A percentile compares a stretch with the other conserved stretches of the same genome.
These are phyloP conservation scores for Monopterus albus DNA, from an alignment of 2,113 vertebrate species.

Conservation along the genomic window DNA sequence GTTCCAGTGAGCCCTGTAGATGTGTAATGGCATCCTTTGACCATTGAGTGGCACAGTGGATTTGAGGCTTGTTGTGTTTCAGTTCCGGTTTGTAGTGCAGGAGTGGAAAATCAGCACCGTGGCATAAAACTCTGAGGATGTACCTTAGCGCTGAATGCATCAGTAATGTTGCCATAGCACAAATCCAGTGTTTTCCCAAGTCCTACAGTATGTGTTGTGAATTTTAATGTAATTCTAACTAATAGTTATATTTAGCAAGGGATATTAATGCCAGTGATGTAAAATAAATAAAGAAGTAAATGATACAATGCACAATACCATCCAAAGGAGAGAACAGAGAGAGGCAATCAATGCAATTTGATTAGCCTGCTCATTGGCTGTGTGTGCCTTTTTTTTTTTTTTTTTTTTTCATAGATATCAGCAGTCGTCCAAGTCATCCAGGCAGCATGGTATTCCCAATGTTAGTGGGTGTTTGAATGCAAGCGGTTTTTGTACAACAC, in stretches of 20 bases:
- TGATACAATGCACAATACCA: slow-evolving; percentile 23
- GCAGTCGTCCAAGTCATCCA: too few species aligned
- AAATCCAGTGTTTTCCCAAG: too few species aligned
- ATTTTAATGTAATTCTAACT: slow-evolving; percentile 2
- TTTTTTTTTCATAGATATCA: too few species aligned
- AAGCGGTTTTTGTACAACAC: slow-evolving; percentile 36
- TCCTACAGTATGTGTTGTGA: background rate
- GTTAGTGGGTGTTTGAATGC: slow-evolving; percentile 45
- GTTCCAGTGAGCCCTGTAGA: too few species aligned
- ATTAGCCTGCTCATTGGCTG: slow-evolving; percentile 68
- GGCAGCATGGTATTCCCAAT: slow-evolving; percentile 55
- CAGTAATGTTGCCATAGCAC: too few species aligned
- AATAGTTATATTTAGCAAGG: slow-evolving; percentile 14
- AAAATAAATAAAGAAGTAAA: slow-evolving; percentile 42
- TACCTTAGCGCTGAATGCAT: too few species aligned
- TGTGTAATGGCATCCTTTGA: too few species aligned
- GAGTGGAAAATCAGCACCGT: too few species aligned
- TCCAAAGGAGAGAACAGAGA: slow-evolving; percentile 39
- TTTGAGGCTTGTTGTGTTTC: too few species aligned
- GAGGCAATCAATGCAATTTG: slow-evolving; percentile 61
- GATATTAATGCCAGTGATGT: slow-evolving; percentile 32
- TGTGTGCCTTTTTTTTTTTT: slow-evolving; percentile 53
- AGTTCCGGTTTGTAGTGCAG: too few species aligned
- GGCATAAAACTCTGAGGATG: too few species aligned
- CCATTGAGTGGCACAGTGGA: too few species aligned